phyloP scores from a whole-genome alignment of 2,888 invertebrate genomes.

The Orchesella flavescens region DNA sequence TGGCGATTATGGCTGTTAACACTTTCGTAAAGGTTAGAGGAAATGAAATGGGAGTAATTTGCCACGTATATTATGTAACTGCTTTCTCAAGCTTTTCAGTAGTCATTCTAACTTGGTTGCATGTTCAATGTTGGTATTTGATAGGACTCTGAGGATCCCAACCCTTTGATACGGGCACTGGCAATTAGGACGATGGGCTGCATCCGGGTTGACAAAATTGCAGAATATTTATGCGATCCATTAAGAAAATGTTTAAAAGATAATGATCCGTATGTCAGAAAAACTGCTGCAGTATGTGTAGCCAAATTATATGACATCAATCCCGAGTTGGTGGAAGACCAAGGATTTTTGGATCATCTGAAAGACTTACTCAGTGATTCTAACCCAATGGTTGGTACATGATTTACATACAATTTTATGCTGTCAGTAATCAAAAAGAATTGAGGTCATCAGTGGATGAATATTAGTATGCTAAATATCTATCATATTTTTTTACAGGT shows the following conservation, averaged over 20 bases:
- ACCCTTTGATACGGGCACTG: slow-evolving; percentile 97
- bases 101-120: slow-evolving; percentile 62
- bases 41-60: background rate
- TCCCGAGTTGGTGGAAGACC: slow-evolving; percentile 82
- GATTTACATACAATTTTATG: slow-evolving; percentile 9
- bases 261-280: slow-evolving; percentile 97
- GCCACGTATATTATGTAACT: no score
- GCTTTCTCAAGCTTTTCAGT: background rate
- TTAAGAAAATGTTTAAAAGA: slow-evolving; percentile 94
- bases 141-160: slow-evolving; percentile 99
- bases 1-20: slow-evolving; percentile 99
- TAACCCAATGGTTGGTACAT: slow-evolving; percentile 93
- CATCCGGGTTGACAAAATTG: slow-evolving; percentile 99
- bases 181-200: slow-evolving; percentile 99
- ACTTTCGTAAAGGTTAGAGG: slow-evolving; percentile 95
- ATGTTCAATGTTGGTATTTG: slow-evolving; percentile 73
- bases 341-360: slow-evolving; percentile 97
- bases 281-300: slow-evolving; percentile 99
- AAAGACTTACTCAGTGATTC: slow-evolving; percentile 98
- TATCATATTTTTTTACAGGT: slow-evolving; percentile 77
- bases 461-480: no score
- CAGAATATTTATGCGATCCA: slow-evolving; percentile 98
- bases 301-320: slow-evolving; percentile 98
- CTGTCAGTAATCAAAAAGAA: no score
- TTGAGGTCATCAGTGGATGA: no score